Base-by-base conservation (phyloP, 2,797 vertebrate genomes). In the Melanotaenia nigrans region DNA sequence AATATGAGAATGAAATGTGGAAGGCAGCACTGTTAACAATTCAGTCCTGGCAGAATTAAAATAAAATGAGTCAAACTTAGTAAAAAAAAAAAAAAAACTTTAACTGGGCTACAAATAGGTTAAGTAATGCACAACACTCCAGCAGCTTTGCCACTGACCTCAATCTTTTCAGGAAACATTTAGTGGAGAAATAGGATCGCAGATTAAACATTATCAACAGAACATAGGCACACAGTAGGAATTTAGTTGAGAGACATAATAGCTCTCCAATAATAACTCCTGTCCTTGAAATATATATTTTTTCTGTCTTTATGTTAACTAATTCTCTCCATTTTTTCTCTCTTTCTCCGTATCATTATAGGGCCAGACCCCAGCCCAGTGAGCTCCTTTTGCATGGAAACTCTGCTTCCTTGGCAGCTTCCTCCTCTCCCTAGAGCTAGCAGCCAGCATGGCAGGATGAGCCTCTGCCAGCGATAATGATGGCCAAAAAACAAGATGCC, bases 401-500 rank as follows among this genome's bases (percentile, higher is more conserved):
- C 81, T 72, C 75, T 62, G 30, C 77, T 77, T 85, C 68, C 45
- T 76, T 85, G 86, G 81, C 84, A 88, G 73, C 71, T 78, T 79
- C 70, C 71, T 78, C 82, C 80, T 84, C 88, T 83, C 82, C 85
- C 71, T 92, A 94, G 92, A 94, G 93, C 93, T 89, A 90, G 83
- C 70, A 89, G 85, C 81, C 88, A 91, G 77, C 83, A 95, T 95
- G 95, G 92, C 96, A 96, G 95, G 95, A 99, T 99, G 98, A 95
- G 86, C 59, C 87, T 83, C 93, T 89, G 92, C 84, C 90, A 90
- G 92, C 93, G 75, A 96, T 96, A 88, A 93, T 98, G 95, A 99
- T 99, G 97, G 97, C 98, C 87, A 96, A 97, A 93, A 99, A 99
- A 95, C 97, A 98, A 95, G 98, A 99, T 95, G 95, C 91, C 68